phyloP scores from a whole-genome alignment of 2,113 vertebrate species.

The Neoarius graeffei region DNA sequence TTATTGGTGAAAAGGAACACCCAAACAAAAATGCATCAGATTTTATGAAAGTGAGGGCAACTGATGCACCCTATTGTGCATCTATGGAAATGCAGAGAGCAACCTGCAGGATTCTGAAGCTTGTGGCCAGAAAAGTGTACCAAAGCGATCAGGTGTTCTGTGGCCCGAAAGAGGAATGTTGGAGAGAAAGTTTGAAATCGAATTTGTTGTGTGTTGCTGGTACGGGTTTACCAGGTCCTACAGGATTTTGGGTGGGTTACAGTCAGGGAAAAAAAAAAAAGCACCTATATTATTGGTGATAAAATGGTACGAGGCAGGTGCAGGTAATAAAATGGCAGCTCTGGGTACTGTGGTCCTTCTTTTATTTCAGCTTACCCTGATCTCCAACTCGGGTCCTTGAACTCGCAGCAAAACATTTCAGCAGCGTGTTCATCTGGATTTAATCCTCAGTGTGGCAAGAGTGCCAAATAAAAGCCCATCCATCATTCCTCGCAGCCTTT shows the following conservation, averaged over 20 bases:
- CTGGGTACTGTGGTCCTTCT: background rate
- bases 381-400: background rate
- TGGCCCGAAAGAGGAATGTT: background rate
- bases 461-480: constrained; percentile 57
- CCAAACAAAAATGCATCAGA: no score
- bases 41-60: no score
- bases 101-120: background rate
- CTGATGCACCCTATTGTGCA: no score
- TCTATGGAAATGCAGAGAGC: background rate
- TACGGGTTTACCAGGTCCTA: no score
- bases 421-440: constrained; percentile 61
- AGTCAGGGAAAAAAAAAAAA: background rate
- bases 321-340: background rate
- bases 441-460: constrained; percentile 54
- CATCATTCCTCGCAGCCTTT: constrained; percentile 27
- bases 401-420: constrained; percentile 13
- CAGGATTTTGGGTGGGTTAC: background rate
- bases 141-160: background rate
- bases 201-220: background rate
- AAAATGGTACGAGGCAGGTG: background rate
- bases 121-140: background rate
- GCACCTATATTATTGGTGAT: background rate
- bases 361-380: background rate
- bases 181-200: background rate
- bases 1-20: no score